phyloP scores from a whole-genome alignment of 2,888 invertebrate genomes.

The Netelia melanura region DNA sequence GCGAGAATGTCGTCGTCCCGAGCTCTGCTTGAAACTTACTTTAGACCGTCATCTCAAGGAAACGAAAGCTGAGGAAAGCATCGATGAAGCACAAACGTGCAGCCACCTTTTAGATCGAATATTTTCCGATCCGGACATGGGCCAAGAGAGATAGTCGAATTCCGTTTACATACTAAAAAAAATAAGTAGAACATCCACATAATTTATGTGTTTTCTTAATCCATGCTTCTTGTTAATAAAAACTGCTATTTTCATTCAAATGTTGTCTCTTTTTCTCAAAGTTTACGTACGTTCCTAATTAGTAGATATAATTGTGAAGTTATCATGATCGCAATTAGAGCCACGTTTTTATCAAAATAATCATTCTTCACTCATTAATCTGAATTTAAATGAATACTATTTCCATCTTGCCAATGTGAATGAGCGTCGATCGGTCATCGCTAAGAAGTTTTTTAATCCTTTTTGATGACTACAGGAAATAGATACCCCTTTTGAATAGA shows the following conservation, averaged over 20 bases:
- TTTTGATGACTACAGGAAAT: background rate
- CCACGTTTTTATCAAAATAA: no score
- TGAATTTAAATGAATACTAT: no score
- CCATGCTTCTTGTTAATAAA: constrained; percentile 46
- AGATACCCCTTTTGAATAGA: constrained; percentile 21
- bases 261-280: background rate
- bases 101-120: constrained; percentile 77
- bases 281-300: background rate
- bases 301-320: no score
- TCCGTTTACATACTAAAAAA: constrained; percentile 3
- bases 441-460: background rate
- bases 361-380: no score
- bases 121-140: constrained; percentile 77
- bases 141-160: constrained; percentile 79
- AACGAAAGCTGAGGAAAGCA: constrained; percentile 76
- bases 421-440: background rate
- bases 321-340: no score
- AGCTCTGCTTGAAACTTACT: constrained; percentile 78
- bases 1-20: constrained; percentile 79
- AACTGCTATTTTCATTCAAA: constrained; percentile 47
- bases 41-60: constrained; percentile 78
- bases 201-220: constrained; percentile 40
- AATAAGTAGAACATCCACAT: constrained; percentile 29
- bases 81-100: constrained; percentile 79
- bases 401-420: no score